Evolutionary conservation across 2,888 invertebrate genomes (phyloP).

Genomic region (Andrena bicolor): DNA sequence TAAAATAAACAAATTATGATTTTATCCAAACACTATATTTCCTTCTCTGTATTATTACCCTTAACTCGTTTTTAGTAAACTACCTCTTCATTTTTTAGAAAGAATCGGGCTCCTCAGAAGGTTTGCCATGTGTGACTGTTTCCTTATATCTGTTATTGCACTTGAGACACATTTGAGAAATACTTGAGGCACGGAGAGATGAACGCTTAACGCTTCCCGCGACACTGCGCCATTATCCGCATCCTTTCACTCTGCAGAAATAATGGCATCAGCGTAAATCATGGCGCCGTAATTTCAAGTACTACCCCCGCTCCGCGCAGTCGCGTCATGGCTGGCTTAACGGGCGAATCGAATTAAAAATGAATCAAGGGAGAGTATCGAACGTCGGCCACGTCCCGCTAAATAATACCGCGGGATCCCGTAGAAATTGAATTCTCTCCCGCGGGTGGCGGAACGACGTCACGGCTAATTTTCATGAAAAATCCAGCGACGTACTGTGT

Average conservation of each 20-base stretch:
- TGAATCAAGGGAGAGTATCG: constrained; percentile 39
- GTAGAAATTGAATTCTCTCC: constrained; percentile 47
- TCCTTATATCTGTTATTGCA: too few relatives aligned
- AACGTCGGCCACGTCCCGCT: constrained; percentile 8
- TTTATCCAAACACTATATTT: too few relatives aligned
- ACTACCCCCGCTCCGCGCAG: not conserved
- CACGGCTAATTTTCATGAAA: constrained; percentile 54
- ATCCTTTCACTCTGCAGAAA: not conserved
- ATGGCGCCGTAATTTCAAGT: not conserved
- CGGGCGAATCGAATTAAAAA: constrained; percentile 49
- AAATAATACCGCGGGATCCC: constrained; percentile 36
- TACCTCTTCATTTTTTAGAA: too few relatives aligned
- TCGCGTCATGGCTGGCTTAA: constrained; percentile 17
- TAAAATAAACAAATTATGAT: too few relatives aligned
- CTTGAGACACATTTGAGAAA: too few relatives aligned
- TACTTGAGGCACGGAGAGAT: too few relatives aligned
- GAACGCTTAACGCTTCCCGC: too few relatives aligned
- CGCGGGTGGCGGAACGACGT: constrained; percentile 28
- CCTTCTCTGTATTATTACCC: too few relatives aligned
- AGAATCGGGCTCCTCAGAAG: too few relatives aligned
- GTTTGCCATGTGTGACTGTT: too few relatives aligned
- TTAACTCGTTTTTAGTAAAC: too few relatives aligned
- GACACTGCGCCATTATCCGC: too few relatives aligned
- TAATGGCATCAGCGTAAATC: not conserved
- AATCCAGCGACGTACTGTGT: constrained; percentile 3